phyloP scores from a whole-genome alignment of 37 sponge, comb jelly and placozoan genomes.

The Theonella swinhoei region DNA sequence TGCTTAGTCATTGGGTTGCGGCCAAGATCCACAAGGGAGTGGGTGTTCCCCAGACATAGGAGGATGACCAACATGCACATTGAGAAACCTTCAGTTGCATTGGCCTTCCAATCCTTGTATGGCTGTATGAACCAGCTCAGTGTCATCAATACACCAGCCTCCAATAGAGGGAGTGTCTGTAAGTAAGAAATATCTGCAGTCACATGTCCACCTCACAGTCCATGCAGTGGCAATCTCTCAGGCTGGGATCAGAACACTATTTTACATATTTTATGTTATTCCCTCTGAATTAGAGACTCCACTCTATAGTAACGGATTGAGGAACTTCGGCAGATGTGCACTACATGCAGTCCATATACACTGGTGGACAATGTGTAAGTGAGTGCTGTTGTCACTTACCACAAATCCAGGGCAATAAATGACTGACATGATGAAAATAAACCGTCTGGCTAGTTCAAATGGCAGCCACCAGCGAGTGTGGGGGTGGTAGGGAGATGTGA shows the following conservation, averaged over 20 bases:
- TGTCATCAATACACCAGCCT: background rate
- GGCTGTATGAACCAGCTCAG: background rate
- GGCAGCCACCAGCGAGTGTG: conserved; percentile 13
- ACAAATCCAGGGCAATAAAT: background rate
- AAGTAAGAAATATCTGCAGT: background rate
- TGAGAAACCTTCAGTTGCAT: background rate
- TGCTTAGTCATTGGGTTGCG: background rate
- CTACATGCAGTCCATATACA: no score
- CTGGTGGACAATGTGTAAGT: no score
- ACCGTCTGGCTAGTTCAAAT: conserved; percentile 10
- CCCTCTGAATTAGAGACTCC: background rate
- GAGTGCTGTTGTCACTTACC: conserved; percentile 1
- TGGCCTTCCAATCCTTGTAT: conserved; percentile 20
- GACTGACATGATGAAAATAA: conserved; percentile 1
- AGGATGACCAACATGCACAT: background rate
- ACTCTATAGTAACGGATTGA: background rate
- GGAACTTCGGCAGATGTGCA: no score
- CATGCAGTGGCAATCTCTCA: no score
- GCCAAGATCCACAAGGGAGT: background rate
- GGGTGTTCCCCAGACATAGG: conserved; percentile 27
- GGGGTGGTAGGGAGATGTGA: background rate
- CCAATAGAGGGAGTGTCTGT: conserved; percentile 5
- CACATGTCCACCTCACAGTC: no score
- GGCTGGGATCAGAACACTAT: no score
- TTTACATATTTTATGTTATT: no score